These are phyloP conservation scores for Sparus aurata DNA, from an alignment of 2,797 vertebrate species.

Conservation along the genomic window DNA sequence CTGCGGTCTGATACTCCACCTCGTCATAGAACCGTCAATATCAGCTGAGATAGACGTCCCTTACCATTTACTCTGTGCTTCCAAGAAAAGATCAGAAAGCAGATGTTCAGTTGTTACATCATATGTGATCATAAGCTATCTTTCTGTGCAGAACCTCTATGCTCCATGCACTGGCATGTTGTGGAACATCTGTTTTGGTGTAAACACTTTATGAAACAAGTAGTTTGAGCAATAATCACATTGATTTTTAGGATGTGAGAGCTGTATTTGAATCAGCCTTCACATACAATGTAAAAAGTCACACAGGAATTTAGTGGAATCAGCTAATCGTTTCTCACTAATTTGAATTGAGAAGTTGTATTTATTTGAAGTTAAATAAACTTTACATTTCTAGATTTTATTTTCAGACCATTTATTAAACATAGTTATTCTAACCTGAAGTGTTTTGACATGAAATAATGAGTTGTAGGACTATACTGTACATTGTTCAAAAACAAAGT, in stretches of 20 bases:
- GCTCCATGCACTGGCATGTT: not conserved
- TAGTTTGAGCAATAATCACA: not conserved
- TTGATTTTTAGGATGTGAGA: not conserved
- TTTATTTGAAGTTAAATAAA: too few species aligned
- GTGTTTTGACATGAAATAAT: too few species aligned
- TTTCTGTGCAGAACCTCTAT: not conserved
- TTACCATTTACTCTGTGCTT: constrained; percentile 1
- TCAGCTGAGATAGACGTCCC: constrained; percentile 35
- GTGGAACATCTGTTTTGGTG: not conserved
- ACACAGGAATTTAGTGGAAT: too few species aligned
- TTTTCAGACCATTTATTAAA: too few species aligned
- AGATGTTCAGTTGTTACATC: constrained; percentile 35
- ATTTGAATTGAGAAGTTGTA: too few species aligned
- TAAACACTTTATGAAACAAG: too few species aligned
- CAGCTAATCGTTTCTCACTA: too few species aligned
- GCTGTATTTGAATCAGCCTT: not conserved
- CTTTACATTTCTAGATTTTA: too few species aligned
- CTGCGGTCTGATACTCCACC: constrained; percentile 39
- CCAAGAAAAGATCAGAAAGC: constrained; percentile 27
- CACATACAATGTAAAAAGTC: too few species aligned
- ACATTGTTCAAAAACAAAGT: too few species aligned
- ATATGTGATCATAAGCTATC: constrained; percentile 15
- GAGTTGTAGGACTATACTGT: too few species aligned
- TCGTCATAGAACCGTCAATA: constrained; percentile 14
- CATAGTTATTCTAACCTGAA: too few species aligned